A percentile compares a stretch with the other conserved stretches of the same genome.
These are phyloP conservation scores for Montipora foliosa DNA, from an alignment of 64 coral and sea anemone species.

Conservation along the genomic window DNA sequence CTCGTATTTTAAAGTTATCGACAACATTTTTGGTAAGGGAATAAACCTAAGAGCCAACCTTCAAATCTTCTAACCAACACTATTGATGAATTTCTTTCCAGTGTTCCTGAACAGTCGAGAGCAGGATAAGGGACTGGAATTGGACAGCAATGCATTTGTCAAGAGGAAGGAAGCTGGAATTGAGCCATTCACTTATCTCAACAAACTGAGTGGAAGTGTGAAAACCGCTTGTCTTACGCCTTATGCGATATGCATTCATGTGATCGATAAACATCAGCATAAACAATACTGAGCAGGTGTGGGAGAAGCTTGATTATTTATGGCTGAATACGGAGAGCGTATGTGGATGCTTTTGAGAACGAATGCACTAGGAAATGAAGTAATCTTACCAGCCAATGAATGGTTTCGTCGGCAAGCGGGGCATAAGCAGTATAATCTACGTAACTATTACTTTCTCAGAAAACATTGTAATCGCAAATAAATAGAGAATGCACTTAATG, in stretches of 20 bases:
- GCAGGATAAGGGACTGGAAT: background rate
- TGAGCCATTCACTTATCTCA: conserved; percentile 1
- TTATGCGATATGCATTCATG: conserved; percentile 25
- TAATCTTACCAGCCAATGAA: conserved; percentile 11
- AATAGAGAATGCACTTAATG: conserved; percentile 18
- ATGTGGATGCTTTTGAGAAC: background rate
- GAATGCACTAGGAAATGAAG: conserved; percentile 21
- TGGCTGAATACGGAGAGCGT: background rate
- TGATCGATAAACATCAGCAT: conserved; percentile 1
- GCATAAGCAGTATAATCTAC: background rate
- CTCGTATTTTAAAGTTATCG: background rate
- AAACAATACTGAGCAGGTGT: conserved; percentile 15
- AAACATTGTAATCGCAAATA: conserved; percentile 23
- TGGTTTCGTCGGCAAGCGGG: background rate
- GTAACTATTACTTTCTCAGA: conserved; percentile 16
- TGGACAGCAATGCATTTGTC: background rate
- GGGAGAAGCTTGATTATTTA: background rate
- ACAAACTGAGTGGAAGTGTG: conserved; percentile 17
- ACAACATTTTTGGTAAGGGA: background rate
- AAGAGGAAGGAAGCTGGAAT: background rate
- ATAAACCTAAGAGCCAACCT: background rate
- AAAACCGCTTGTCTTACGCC: background rate
- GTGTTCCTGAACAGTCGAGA: too few relatives aligned
- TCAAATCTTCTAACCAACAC: background rate
- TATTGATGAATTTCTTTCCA: too few relatives aligned